phyloP scores from a whole-genome alignment of 1,140 invertebrate genomes.

The Acyrthosiphon pisum region DNA sequence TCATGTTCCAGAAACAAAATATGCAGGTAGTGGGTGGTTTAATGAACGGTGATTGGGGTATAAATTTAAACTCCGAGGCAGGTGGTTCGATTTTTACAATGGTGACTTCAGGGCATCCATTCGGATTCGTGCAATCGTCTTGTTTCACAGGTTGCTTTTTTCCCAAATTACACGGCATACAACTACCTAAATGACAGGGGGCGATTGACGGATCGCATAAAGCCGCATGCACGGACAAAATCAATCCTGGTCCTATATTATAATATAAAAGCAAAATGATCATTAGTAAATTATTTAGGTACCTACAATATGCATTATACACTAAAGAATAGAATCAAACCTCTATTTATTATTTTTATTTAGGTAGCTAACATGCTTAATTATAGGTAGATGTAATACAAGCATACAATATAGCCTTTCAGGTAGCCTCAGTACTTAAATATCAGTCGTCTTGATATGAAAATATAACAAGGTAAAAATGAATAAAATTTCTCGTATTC shows the following conservation, averaged over 20 bases:
- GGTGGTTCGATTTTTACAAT: background rate
- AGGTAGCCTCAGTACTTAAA: background rate
- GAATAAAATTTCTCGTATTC: background rate
- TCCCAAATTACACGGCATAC: background rate
- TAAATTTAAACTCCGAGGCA: too few relatives aligned
- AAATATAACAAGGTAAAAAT: background rate
- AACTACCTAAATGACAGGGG: background rate
- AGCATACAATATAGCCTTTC: too few relatives aligned
- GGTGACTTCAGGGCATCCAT: background rate
- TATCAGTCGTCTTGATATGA: background rate
- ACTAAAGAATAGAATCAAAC: background rate
- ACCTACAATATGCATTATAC: background rate
- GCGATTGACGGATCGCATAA: background rate
- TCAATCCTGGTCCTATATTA: background rate
- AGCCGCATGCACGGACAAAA: background rate
- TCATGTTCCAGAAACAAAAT: too few relatives aligned
- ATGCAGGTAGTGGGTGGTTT: too few relatives aligned
- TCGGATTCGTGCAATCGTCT: background rate
- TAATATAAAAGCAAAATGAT: background rate
- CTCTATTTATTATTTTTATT: background rate
- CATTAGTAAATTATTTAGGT: background rate
- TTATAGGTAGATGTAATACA: background rate
- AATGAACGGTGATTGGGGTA: too few relatives aligned
- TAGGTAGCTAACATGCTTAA: too few relatives aligned
- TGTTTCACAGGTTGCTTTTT: background rate